Conservation (phyloP, 2,888 invertebrate genomes). For the Parnassius apollo region DNA sequence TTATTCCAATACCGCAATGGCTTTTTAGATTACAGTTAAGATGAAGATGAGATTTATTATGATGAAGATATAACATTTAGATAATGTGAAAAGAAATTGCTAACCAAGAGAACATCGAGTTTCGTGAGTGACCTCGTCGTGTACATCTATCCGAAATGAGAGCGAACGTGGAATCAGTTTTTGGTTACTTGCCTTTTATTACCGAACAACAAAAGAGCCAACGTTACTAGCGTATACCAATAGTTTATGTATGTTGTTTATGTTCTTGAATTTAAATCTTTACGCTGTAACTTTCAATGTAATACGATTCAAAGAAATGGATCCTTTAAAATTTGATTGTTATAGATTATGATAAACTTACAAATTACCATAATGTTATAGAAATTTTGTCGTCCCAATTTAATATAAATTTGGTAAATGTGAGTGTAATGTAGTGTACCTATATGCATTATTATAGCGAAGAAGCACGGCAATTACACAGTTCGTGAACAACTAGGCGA, state of each 20-base stretch:
- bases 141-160: constrained; percentile 45
- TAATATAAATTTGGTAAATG: too few species aligned
- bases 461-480: constrained; percentile 54
- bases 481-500: constrained; percentile 58
- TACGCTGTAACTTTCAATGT: constrained; percentile 51
- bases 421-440: constrained; percentile 32
- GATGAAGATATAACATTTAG: constrained; percentile 25
- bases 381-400: too few species aligned
- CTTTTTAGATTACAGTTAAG: constrained; percentile 13
- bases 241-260: constrained; percentile 55
- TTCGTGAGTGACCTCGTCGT: constrained; percentile 35
- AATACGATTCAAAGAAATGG: constrained; percentile 14
- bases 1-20: constrained; percentile 7
- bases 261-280: constrained; percentile 72
- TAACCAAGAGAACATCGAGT: constrained; percentile 26
- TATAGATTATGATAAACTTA: too few species aligned
- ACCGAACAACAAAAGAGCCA: constrained; percentile 63
- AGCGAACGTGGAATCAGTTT: constrained; percentile 50
- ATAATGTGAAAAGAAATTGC: constrained; percentile 29
- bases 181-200: constrained; percentile 50
- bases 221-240: constrained; percentile 51
- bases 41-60: constrained; percentile 14
- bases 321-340: neutral
- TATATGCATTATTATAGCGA: constrained; percentile 37
- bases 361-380: too few species aligned